Evolutionary conservation across 2,113 vertebrate genomes (phyloP), one percentile per base, ranked within the genome.

Genomic region (Coracopsis vasa): DNA sequence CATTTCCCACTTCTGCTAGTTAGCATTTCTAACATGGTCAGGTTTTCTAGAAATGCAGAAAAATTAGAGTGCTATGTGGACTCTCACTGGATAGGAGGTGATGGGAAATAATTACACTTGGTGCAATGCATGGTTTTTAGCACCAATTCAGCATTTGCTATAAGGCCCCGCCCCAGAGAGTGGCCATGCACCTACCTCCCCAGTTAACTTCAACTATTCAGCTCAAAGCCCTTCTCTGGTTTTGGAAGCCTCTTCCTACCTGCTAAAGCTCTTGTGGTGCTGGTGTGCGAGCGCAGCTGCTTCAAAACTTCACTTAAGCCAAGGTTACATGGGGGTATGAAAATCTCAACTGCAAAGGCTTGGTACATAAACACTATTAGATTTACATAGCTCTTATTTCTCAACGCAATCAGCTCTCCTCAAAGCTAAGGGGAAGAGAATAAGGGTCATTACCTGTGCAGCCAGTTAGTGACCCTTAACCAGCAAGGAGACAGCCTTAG

Each of bases 281-380:
- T 31, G 21, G 35, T 18, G 6, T 5, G 35, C 6, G 18, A 67
- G 15, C 0, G 0, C 0, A 19, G 28, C 42, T 2, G 2, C 54
- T 87, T 12, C 4, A 10, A 33, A 69, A 77, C 37, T 67, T 89
- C 5, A 0, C 12, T 61, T 75, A 61, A 75, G 18, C 47, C 41
- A 8, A 69, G 44, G 66, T 69, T 94, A 65, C 58, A n/a, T 27
- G 31, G 58, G 28, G 25, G 53, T 18, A n/a, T 10, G 1, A 53
- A 90, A 93, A 58, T 48, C 67, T 20, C 37, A 53, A 2, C n/a
- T 18, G 45, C 47, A 42, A 64, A 60, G 60, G 44, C 50, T 70
- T 28, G 15, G 51, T 1, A 37, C 1, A 1, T 50, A 80, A 86
- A 77, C 41, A 61, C 12, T 6, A 13, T 41, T 45, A 47, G 58